Conservation (phyloP, 1,140 invertebrate species). For the Aplysia californica region DNA sequence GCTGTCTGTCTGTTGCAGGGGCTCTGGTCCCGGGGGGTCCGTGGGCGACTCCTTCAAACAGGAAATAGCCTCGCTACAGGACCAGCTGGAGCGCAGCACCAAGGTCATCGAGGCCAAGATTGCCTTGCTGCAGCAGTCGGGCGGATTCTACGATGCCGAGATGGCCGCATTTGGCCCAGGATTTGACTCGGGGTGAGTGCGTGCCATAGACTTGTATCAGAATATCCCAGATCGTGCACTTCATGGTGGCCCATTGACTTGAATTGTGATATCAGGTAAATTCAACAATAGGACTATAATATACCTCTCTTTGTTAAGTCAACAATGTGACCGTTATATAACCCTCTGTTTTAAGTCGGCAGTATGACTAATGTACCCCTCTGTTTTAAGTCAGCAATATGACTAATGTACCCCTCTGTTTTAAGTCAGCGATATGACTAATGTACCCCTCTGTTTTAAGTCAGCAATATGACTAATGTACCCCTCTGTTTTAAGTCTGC, state of each 20-base stretch:
- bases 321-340: too few species aligned
- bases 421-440: too few species aligned
- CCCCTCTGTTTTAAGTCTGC: background rate
- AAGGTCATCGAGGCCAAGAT: slow-evolving; percentile 21
- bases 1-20: too few species aligned
- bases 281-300: background rate
- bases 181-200: background rate
- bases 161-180: background rate
- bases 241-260: background rate
- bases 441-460: too few species aligned
- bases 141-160: background rate
- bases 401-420: too few species aligned
- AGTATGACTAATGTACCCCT: too few species aligned
- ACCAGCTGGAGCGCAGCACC: slow-evolving; percentile 5
- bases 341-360: background rate
- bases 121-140: slow-evolving; percentile 5
- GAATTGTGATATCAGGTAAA: background rate
- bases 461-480: background rate
- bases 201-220: background rate
- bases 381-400: too few species aligned
- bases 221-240: background rate
- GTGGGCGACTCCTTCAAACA: slow-evolving; percentile 22
- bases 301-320: background rate
- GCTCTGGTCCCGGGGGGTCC: too few species aligned
- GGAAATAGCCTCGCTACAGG: slow-evolving; percentile 16